A percentile compares a stretch with the other conserved stretches of the same genome.
Conservation (phyloP, 2,113 vertebrate genomes). For the Balaeniceps rex region DNA sequence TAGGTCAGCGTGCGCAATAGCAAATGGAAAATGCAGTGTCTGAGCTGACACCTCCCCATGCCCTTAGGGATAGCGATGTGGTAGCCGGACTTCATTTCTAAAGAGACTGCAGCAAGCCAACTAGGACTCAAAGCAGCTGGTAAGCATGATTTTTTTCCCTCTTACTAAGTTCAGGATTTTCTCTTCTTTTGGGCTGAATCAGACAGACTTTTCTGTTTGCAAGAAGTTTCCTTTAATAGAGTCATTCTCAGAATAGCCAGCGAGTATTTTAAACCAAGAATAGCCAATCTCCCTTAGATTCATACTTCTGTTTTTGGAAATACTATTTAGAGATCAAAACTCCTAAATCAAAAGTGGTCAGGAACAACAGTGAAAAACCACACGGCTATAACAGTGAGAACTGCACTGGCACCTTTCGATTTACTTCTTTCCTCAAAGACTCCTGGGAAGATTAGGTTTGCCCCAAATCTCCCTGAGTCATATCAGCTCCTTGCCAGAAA, state of each 20-base stretch:
- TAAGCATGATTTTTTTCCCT: slow-evolving; percentile 43
- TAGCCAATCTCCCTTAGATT: not conserved
- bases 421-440: not conserved
- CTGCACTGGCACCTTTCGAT: not conserved
- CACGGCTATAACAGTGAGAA: not conserved
- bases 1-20: slow-evolving; percentile 31
- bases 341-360: not conserved
- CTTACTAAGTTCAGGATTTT: not conserved
- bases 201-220: not conserved
- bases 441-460: not conserved
- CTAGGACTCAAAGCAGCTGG: slow-evolving; percentile 47
- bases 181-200: not conserved
- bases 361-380: not conserved
- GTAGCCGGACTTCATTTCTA: slow-evolving; percentile 44
- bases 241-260: not conserved
- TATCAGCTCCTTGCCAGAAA: not conserved
- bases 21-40: slow-evolving; percentile 36
- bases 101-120: slow-evolving; percentile 46
- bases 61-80: slow-evolving; percentile 20
- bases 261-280: not conserved
- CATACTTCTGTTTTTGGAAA: not conserved
- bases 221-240: not conserved
- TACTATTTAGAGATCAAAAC: not conserved
- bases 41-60: slow-evolving; percentile 50
- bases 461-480: fast-evolving